These are phyloP conservation scores for Aspiorhynchus laticeps DNA, from an alignment of 2,113 vertebrate species.

Conservation along the genomic window DNA sequence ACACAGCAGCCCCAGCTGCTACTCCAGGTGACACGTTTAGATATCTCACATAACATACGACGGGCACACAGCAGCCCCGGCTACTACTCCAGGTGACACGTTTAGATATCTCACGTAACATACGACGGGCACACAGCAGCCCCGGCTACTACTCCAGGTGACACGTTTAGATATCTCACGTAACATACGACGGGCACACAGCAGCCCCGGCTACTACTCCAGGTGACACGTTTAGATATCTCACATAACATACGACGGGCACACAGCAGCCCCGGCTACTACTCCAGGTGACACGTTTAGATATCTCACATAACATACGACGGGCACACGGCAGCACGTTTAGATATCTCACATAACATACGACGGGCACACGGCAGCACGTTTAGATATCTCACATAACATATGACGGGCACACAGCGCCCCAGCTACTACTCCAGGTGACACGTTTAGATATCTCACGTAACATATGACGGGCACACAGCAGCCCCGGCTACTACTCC, in stretches of 20 bases:
- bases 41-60: background rate
- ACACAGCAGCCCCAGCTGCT: slow-evolving; percentile 67
- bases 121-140: slow-evolving; percentile 61
- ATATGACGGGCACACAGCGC: slow-evolving; percentile 70
- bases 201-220: slow-evolving; percentile 62
- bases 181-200: slow-evolving; percentile 53
- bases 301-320: background rate
- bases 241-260: background rate
- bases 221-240: slow-evolving; percentile 62
- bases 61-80: slow-evolving; percentile 66
- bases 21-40: slow-evolving; percentile 63
- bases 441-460: background rate
- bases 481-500: slow-evolving; percentile 62
- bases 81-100: slow-evolving; percentile 64
- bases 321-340: background rate
- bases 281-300: slow-evolving; percentile 63
- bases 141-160: slow-evolving; percentile 68
- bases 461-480: slow-evolving; percentile 53
- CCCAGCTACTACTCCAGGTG: slow-evolving; percentile 68
- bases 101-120: background rate
- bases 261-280: slow-evolving; percentile 67
- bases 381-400: no score
- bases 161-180: background rate
- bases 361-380: background rate
- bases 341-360: background rate